Evolutionary conservation across 2,113 vertebrate genomes (phyloP).

Genomic region (Lophura nycthemera): DNA sequence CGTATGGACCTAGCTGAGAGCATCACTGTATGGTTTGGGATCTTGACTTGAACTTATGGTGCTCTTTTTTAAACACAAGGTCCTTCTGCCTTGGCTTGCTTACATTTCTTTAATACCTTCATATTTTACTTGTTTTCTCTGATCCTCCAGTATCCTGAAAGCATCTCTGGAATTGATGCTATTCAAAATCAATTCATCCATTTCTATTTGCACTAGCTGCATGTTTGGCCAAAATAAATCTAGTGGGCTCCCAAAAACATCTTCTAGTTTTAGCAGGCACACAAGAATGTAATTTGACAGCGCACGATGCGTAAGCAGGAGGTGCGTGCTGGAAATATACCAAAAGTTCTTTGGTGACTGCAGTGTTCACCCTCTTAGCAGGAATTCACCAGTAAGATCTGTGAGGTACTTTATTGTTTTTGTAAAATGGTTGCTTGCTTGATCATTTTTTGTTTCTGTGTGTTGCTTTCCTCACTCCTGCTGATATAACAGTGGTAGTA

Average conservation of each 20-base stretch:
- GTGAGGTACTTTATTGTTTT: neutral
- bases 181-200: neutral
- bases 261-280: neutral
- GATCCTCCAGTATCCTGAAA: rapidly evolving
- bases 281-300: rapidly evolving
- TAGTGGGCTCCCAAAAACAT: neutral
- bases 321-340: neutral
- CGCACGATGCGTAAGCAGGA: rapidly evolving
- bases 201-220: neutral
- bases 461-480: neutral
- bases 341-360: neutral
- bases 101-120: neutral
- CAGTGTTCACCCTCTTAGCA: neutral
- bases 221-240: neutral
- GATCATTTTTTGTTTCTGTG: neutral
- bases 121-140: neutral
- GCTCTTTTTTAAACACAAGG: neutral
- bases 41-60: rapidly evolving
- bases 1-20: neutral
- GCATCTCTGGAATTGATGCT: neutral
- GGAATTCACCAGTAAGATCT: neutral
- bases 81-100: neutral
- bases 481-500: neutral
- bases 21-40: neutral
- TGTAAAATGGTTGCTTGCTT: neutral